Evolutionary conservation across 1,140 invertebrate genomes (phyloP), one percentile per base, ranked within the genome.

Genomic region (Monochamus saltuarius): DNA sequence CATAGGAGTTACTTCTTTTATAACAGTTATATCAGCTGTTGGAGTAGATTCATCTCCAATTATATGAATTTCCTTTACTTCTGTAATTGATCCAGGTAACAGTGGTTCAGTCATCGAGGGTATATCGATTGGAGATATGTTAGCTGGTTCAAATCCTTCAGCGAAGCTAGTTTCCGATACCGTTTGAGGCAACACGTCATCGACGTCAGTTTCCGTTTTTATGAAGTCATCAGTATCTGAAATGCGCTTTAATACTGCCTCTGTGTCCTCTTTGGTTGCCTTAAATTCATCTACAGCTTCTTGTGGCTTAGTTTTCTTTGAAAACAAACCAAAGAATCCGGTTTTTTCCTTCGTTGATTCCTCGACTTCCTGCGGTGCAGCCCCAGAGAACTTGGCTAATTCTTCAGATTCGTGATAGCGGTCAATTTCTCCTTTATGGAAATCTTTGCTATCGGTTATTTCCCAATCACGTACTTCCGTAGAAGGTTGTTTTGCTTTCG

Each of bases 401-500:
- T 59, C 49, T 59, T 38, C 39, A n/a, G 43, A 59, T 19, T 62
- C 59, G 13, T 67, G 65, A 59, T 58, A 67, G 53, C 65, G 62
- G 65, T 65, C 56, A 57, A 62, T 60, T 67, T 69, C 68, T 36
- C 56, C 59, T 56, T 65, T 43, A 54, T 62, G 60, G 61, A 69
- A 69, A 66, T 63, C 58, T 63, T 66, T 61, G 65, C 58, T 66
- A 52, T 63, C 61, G 49, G 40, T 37, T 54, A 34, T 43, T n/a
- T 54, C 22, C 11, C 1, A 37, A 16, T 14, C 45, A 34, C 37
- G 14, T n/a, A 35, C 14, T 34, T 45, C 55, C 34, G 35, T 4
- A 40, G 39, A 17, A 50, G 52, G 1, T 22, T 58, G 40, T 29
- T 29, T 29, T 40, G 11, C 11, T 39, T 37, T 13, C 4, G 40